Base-by-base conservation (phyloP, 2,113 vertebrate genomes). In the Tursiops truncatus region DNA sequence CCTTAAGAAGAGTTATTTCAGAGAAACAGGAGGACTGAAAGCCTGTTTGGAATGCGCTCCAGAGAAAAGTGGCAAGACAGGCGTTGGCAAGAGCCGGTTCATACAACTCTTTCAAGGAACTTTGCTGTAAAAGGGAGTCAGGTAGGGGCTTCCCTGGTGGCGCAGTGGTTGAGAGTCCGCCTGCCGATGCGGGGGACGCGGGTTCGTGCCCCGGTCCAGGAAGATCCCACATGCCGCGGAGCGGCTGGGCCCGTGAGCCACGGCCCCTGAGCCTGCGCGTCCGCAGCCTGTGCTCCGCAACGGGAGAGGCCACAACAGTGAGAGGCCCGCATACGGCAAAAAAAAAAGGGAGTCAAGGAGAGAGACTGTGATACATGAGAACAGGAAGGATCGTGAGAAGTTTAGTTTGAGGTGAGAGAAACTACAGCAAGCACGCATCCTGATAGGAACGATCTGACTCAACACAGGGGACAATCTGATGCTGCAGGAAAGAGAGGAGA, bases 171-270 rank as follows among this genome's bases (percentile, higher is more conserved):
- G 47, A 50, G 47, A 13, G 47, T 1, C 47, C 1, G 12, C 47
- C 12, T 50, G 47, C 12, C 12, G 2, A 50, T 13, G 47, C 47
- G 1, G 47, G 12, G 47, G 47, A 14, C 1, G 0, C 47, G 47
- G 47, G 47, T 50, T 50, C 3, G 47, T 50, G 47, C 2, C 47
- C 47, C 47, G 47, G 47, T 50, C 12, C 2, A 12, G 47, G 47
- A 47, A 13, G 47, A 13, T 13, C 47, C 47, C 47, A 47, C 11
- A 1, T 47, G 47, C 47, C 12, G 47, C 47, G 11, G 47, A 47
- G 47, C 47, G 47, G 47, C 47, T 47, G 47, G 2, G 11, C 47
- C 47, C 47, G 2, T 47, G 47, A 47, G 47, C 47, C 47, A 47
- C 0, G 11, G 47, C 47, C 47, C 11, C 47, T 47, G 47, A 3